Evolutionary conservation across 2,888 invertebrate species (phyloP).

Genomic region (Netelia fuscicornis): DNA sequence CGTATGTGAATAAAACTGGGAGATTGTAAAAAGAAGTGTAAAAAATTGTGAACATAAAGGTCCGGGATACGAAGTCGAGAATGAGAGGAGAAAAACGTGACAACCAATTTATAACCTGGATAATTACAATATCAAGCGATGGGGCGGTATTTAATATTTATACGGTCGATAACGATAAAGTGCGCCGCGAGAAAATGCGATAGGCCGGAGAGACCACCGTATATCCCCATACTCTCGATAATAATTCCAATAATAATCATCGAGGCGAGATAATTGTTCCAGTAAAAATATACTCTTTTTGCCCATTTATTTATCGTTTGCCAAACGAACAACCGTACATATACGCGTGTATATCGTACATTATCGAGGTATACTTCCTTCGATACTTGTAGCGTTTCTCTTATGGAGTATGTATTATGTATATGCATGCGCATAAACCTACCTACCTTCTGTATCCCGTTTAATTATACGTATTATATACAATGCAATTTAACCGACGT

Average conservation of each 20-base stretch:
- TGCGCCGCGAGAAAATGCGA: constrained; percentile 57
- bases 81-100: constrained; percentile 76
- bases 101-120: constrained; percentile 83
- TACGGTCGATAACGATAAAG: constrained; percentile 77
- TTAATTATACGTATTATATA: constrained; percentile 55
- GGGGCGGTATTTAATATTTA: constrained; percentile 74
- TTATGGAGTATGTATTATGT: constrained; percentile 9
- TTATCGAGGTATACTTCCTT: constrained; percentile 28
- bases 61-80: constrained; percentile 4
- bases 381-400: constrained; percentile 27
- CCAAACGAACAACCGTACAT: constrained; percentile 28
- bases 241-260: constrained; percentile 65
- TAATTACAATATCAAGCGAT: constrained; percentile 82
- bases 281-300: constrained; percentile 24
- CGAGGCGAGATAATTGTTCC: constrained; percentile 60
- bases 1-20: constrained; percentile 3
- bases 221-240: constrained; percentile 41
- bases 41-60: constrained; percentile 21
- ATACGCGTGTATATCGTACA: constrained; percentile 29
- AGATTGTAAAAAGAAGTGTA: background rate
- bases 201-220: constrained; percentile 29
- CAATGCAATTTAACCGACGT: constrained; percentile 54
- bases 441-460: constrained; percentile 34
- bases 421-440: background rate
- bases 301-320: constrained; percentile 31